Evolutionary conservation across 2,797 vertebrate species (phyloP), one percentile per base, ranked within the genome.

Genomic region (Sternotherus odoratus): DNA sequence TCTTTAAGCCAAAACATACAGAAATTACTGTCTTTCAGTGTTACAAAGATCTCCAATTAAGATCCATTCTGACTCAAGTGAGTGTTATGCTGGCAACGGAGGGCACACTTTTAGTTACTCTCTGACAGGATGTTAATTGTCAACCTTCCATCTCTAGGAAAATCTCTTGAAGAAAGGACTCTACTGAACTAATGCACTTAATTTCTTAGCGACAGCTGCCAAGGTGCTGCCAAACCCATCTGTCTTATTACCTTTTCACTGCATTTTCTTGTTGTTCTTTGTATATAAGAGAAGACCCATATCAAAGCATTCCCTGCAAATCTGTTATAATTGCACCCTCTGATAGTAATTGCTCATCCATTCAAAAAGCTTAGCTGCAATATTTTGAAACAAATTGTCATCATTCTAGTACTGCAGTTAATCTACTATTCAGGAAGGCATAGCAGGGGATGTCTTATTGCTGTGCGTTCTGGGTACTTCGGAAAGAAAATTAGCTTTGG

Each of bases 341-440:
- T 94, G 96, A 97, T 97, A 96, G 95, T 97, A 96, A 97, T 95
- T 97, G 97, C 95, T 97, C 95, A 96, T 97, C 96, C 97, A 94
- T 97, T 97, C 93, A 96, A 95, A 39, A 98, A 96, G 95, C 92
- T 96, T 97, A 95, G 94, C 94, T 96, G 97, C 93, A 97, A 97
- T 98, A 97, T 98, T 98, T 98, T 97, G 92, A 98, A 98, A 97
- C 94, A 98, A 97, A 97, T 97, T 97, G 96, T 97, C 92, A 95
- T 95, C 94, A 95, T 97, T 97, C 94, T 96, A 88, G 93, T 96
- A 91, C 92, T 96, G 94, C 95, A 96, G 93, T 97, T 97, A 97
- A 96, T 97, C 93, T 96, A 86, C 91, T 97, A 96, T 97, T 97
- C 96, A 97, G 91, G 96, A 96, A 97, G 87, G 91, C 95, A 97